Conservation (phyloP, 2,797 vertebrate genomes). For the Erpetoichthys calabaricus region DNA sequence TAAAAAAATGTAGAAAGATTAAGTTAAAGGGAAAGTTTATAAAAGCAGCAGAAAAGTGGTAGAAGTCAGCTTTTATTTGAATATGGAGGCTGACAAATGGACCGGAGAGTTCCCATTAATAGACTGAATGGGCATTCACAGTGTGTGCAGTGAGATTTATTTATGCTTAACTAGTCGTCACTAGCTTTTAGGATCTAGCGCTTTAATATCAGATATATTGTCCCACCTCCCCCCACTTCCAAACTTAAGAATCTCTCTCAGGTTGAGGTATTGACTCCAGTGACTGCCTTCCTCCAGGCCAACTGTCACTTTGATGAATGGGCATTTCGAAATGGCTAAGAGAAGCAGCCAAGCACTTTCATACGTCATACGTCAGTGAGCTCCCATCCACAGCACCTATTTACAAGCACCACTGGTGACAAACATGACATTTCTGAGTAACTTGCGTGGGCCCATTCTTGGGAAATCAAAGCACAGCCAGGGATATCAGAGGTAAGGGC, state of each 20-base stretch:
- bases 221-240: slow-evolving; percentile 12
- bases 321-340: slow-evolving; percentile 23
- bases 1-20: too few relatives aligned
- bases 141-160: too few relatives aligned
- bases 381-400: neutral
- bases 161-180: too few relatives aligned
- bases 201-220: neutral
- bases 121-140: too few relatives aligned
- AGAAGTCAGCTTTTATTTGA: too few relatives aligned
- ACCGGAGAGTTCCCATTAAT: too few relatives aligned
- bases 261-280: slow-evolving; percentile 25
- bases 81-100: too few relatives aligned
- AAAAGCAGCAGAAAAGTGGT: too few relatives aligned
- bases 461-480: slow-evolving; percentile 1
- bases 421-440: neutral
- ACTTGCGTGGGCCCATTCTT: neutral
- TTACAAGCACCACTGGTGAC: slow-evolving; percentile 4
- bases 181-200: too few relatives aligned
- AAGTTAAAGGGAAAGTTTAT: too few relatives aligned
- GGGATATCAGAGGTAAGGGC: neutral
- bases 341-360: slow-evolving; percentile 42
- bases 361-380: slow-evolving; percentile 28
- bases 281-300: slow-evolving; percentile 28
- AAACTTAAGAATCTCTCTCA: slow-evolving; percentile 11
- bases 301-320: slow-evolving; percentile 53